Conservation (phyloP, 2,797 vertebrate genomes). For the Tadarida brasiliensis region DNA sequence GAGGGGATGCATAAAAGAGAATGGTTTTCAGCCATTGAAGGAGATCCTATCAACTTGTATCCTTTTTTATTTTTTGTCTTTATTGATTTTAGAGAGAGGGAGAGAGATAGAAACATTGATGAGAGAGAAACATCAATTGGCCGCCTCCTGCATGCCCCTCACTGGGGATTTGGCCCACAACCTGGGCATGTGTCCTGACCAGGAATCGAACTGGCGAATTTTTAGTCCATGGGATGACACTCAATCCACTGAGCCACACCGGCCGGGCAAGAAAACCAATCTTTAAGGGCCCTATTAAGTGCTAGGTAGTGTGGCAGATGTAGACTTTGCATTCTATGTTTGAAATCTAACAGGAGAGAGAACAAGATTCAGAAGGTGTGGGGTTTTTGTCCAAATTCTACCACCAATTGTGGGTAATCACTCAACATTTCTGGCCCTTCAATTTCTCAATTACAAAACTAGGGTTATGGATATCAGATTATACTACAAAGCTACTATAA, state of each 20-base stretch:
- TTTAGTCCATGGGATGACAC: too few relatives aligned
- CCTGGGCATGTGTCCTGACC: too few relatives aligned
- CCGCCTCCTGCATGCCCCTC: too few relatives aligned
- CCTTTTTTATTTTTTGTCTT: not conserved
- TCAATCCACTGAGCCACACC: too few relatives aligned
- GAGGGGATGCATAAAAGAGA: not conserved
- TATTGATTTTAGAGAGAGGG: too few relatives aligned
- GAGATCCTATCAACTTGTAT: not conserved
- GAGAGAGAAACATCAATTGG: too few relatives aligned
- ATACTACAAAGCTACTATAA: too few relatives aligned
- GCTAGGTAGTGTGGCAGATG: not conserved
- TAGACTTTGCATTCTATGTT: not conserved
- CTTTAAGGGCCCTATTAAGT: not conserved
- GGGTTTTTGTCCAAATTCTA: not conserved
- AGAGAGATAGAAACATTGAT: too few relatives aligned
- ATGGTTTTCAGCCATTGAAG: not conserved
- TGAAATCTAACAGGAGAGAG: not conserved
- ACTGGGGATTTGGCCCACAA: too few relatives aligned
- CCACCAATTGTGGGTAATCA: not conserved
- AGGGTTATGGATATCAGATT: too few relatives aligned
- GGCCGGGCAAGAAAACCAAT: not conserved
- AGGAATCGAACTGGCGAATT: too few relatives aligned
- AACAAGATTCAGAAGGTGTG: not conserved
- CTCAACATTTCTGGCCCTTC: not conserved
- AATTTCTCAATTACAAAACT: slow-evolving; percentile 2